Evolutionary conservation across 2,113 vertebrate genomes (phyloP).

Genomic region (Nannobrachium achirus): DNA sequence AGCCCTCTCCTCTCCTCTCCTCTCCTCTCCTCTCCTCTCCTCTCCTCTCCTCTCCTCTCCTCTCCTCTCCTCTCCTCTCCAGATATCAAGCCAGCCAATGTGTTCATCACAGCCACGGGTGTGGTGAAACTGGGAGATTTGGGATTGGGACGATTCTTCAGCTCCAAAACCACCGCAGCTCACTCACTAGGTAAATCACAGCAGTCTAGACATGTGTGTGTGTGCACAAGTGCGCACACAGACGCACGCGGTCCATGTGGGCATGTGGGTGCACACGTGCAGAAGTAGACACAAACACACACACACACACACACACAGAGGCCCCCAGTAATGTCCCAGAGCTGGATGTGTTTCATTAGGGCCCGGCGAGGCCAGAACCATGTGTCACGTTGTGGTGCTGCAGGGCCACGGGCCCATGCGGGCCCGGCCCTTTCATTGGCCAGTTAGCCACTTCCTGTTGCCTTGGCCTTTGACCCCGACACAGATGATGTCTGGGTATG

Average conservation of each 20-base stretch:
- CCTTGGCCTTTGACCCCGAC: constrained; percentile 68
- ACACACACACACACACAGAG: constrained; percentile 1
- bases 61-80: constrained; percentile 18
- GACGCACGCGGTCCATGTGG: too few species aligned
- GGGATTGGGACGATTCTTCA: constrained; percentile 96
- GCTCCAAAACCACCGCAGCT: constrained; percentile 95
- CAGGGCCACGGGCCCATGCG: constrained; percentile 38
- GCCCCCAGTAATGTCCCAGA: constrained; percentile 57
- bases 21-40: not conserved
- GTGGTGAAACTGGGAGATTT: constrained; percentile 98
- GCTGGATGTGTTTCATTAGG: constrained; percentile 82
- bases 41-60: constrained; percentile 15
- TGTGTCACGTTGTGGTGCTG: constrained; percentile 75
- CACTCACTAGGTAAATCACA: constrained; percentile 90
- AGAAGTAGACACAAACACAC: not conserved
- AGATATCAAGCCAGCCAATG: constrained; percentile 98
- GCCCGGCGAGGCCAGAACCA: constrained; percentile 70
- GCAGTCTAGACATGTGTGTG: not conserved
- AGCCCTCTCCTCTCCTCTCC: not conserved
- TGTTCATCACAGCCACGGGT: constrained; percentile 97
- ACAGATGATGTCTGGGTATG: constrained; percentile 60
- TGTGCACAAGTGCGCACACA: not conserved
- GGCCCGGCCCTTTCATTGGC: constrained; percentile 70
- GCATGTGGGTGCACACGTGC: constrained; percentile 9
- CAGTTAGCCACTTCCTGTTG: constrained; percentile 81